Evolutionary conservation across 2,113 vertebrate genomes (phyloP).

Genomic region (Antechinus flavipes): DNA sequence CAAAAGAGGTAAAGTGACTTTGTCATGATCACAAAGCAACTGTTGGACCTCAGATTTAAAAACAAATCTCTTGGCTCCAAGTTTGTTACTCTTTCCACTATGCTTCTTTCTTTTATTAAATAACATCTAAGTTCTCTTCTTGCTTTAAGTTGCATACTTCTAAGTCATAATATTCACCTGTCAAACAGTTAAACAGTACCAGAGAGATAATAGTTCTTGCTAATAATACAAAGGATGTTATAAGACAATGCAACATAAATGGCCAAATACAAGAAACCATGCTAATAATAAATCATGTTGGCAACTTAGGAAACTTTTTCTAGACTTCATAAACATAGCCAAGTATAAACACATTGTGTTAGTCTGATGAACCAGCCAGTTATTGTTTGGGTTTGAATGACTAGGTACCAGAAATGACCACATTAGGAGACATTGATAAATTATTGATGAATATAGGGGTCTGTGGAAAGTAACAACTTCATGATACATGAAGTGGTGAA

Average conservation of each 20-base stretch:
- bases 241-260: background rate
- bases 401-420: background rate
- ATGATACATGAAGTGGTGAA: background rate
- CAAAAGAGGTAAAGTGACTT: background rate
- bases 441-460: background rate
- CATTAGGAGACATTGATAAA: background rate
- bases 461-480: background rate
- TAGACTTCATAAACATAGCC: background rate
- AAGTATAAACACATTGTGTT: background rate
- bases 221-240: background rate
- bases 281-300: background rate
- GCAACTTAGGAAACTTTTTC: background rate
- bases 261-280: background rate
- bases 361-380: background rate
- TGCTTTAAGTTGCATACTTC: background rate
- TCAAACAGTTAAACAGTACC: background rate
- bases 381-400: background rate
- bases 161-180: background rate
- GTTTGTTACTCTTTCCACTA: background rate
- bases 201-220: background rate
- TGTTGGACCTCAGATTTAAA: background rate
- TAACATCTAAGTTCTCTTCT: background rate
- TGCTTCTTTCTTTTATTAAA: background rate
- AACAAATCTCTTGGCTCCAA: background rate
- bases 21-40: background rate